Percentiles rank a stretch among this genome's conserved stretches.
Evolutionary conservation across 2,113 vertebrate species (phyloP).

Genomic region (Pachypanchax playfairii): DNA sequence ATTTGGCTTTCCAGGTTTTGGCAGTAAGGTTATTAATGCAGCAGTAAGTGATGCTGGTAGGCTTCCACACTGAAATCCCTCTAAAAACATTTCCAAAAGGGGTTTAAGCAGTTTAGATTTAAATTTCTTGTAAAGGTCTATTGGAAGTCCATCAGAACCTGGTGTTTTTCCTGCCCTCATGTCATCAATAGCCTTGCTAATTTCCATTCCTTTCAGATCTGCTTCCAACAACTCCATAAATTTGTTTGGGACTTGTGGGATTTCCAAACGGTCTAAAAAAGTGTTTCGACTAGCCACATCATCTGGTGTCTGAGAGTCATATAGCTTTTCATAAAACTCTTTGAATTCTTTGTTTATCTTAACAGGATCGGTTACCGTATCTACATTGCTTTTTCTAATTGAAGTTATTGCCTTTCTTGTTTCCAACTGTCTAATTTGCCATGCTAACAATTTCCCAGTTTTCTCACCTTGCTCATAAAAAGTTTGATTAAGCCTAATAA

Average conservation of each 20-base stretch:
- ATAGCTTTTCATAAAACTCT: background rate
- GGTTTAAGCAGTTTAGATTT: constrained; percentile 4
- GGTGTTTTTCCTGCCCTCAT: background rate
- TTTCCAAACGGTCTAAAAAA: background rate
- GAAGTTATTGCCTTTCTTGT: constrained; percentile 1
- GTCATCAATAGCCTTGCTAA: background rate
- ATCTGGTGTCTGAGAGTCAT: background rate
- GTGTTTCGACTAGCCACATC: background rate
- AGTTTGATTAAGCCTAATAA: constrained; percentile 3
- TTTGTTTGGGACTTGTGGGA: background rate
- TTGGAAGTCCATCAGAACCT: background rate
- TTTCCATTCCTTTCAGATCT: too few species aligned
- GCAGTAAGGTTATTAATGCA: background rate
- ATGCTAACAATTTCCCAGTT: background rate
- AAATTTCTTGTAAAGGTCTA: background rate
- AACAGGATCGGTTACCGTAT: background rate
- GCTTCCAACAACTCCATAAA: background rate
- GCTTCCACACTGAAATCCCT: background rate
- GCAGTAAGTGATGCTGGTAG: background rate
- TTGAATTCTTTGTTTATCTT: background rate
- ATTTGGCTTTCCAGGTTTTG: background rate
- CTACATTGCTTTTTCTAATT: background rate
- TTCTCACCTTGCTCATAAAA: background rate
- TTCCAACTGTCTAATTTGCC: background rate
- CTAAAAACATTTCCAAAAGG: background rate